phyloP scores from a whole-genome alignment of 2,888 invertebrate species.

The Biston stratarius region DNA sequence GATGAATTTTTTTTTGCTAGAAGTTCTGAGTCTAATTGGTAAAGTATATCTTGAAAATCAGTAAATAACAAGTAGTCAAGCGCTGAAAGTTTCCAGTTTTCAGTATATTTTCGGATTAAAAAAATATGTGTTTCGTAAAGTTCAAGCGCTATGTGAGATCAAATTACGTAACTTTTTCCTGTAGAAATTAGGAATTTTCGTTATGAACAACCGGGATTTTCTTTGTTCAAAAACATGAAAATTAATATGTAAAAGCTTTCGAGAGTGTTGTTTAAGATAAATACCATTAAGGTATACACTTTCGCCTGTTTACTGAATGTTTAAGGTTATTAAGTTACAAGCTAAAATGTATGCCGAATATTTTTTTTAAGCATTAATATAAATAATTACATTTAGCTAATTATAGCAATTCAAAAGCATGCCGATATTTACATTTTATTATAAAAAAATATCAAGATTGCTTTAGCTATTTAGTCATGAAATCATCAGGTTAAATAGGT shows the following conservation, averaged over 20 bases:
- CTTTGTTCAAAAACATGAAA: conserved; percentile 17
- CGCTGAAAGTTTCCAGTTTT: neutral
- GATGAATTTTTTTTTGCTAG: too few species aligned
- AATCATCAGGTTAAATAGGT: too few species aligned
- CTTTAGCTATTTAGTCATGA: too few species aligned
- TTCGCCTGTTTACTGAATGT: neutral
- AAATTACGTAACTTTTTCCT: conserved; percentile 17
- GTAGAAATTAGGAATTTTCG: conserved; percentile 10
- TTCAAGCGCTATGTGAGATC: conserved; percentile 10
- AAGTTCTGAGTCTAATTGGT: neutral
- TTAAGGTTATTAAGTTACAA: too few species aligned
- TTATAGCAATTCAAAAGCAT: too few species aligned
- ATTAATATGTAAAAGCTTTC: conserved; percentile 14
- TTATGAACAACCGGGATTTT: conserved; percentile 10
- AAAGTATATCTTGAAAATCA: neutral
- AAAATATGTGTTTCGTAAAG: conserved; percentile 28
- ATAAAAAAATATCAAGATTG: too few species aligned
- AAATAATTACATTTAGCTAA: too few species aligned
- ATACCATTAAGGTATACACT: neutral
- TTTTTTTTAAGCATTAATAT: too few species aligned
- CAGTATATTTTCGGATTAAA: conserved; percentile 3
- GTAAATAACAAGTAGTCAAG: neutral
- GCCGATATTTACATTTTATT: too few species aligned
- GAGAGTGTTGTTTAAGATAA: conserved; percentile 1
- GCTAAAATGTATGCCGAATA: too few species aligned